Conservation (phyloP, 1,140 invertebrate genomes). For the Plodia interpunctella region DNA sequence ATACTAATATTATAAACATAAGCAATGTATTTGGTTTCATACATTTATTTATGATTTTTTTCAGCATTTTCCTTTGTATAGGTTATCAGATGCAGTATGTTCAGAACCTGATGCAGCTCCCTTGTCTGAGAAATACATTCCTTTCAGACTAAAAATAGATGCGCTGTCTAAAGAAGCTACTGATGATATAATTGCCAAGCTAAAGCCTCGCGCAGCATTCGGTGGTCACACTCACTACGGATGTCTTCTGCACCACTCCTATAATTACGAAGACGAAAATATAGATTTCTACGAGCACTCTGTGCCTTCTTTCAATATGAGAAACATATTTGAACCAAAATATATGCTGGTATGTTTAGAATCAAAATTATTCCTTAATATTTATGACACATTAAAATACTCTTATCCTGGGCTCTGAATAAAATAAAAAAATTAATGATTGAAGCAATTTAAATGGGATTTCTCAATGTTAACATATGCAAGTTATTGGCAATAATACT, state of each 20-base stretch:
- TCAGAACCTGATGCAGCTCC: slow-evolving; percentile 89
- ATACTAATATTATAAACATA: too few relatives aligned
- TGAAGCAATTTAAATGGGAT: too few relatives aligned
- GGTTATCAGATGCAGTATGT: slow-evolving; percentile 90
- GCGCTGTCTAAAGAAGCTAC: slow-evolving; percentile 91
- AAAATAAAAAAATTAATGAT: too few relatives aligned
- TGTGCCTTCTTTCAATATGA: slow-evolving; percentile 96
- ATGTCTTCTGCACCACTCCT: slow-evolving; percentile 79
- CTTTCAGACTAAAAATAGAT: slow-evolving; percentile 90
- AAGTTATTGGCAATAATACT: too few relatives aligned
- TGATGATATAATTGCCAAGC: slow-evolving; percentile 81
- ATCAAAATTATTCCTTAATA: too few relatives aligned
- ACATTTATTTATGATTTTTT: slow-evolving; percentile 24
- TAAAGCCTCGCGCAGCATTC: slow-evolving; percentile 90
- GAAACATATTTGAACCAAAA: slow-evolving; percentile 95
- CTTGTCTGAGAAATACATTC: slow-evolving; percentile 77
- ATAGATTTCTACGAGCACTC: slow-evolving; percentile 82
- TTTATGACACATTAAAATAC: too few relatives aligned
- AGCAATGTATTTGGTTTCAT: not conserved
- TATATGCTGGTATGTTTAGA: slow-evolving; percentile 86
- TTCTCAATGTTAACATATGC: too few relatives aligned
- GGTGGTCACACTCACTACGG: slow-evolving; percentile 96
- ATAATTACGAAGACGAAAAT: slow-evolving; percentile 47
- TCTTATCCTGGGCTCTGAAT: too few relatives aligned
- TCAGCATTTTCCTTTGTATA: slow-evolving; percentile 96